Conservation (phyloP, 2,797 vertebrate genomes). For the Erithacus rubecula region DNA sequence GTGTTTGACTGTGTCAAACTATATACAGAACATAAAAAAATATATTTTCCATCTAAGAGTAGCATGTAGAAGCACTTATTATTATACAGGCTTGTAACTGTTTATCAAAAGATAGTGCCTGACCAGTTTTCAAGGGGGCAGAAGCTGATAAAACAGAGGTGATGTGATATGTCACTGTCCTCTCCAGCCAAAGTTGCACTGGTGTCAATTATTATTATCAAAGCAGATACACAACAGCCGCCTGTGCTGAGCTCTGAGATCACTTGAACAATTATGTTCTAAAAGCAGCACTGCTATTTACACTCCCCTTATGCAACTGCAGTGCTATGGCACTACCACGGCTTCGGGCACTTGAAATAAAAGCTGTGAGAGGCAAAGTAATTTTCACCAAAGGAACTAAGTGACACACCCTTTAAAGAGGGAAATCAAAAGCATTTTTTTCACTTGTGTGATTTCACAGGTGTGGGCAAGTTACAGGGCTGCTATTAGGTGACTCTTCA, state of each 20-base stretch:
- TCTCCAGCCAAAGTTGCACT: background rate
- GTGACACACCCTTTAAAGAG: background rate
- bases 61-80: background rate
- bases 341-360: background rate
- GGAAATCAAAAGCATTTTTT: background rate
- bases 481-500: background rate
- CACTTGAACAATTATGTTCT: slow-evolving; percentile 37
- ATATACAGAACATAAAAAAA: background rate
- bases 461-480: background rate
- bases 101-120: background rate
- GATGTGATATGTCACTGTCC: background rate
- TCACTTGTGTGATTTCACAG: background rate
- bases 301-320: background rate
- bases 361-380: slow-evolving; percentile 47
- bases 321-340: background rate
- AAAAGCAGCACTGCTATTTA: slow-evolving; percentile 53
- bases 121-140: background rate
- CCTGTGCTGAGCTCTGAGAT: background rate
- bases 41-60: background rate
- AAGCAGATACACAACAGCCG: slow-evolving; percentile 15
- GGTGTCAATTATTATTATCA: slow-evolving; percentile 36
- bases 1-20: background rate
- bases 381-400: background rate
- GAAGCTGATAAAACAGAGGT: background rate
- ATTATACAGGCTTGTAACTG: background rate